Evolutionary conservation across 1,140 invertebrate genomes (phyloP).

Genomic region (Drosophila baimaii): DNA sequence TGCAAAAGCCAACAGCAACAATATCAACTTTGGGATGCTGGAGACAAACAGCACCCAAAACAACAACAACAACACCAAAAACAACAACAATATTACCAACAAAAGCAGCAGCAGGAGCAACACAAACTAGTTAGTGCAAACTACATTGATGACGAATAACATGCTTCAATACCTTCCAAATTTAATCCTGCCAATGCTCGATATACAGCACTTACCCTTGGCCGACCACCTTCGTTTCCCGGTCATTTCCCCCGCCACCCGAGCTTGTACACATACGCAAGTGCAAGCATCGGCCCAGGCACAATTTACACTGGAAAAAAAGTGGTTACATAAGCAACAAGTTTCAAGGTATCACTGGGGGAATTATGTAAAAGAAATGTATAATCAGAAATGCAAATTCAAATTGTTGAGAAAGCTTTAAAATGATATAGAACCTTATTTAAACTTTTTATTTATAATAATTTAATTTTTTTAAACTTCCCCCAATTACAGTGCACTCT

Average conservation of each 20-base stretch:
- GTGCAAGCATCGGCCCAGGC: constrained; percentile 33
- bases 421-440: background rate
- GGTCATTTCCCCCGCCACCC: constrained; percentile 41
- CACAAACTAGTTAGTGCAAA: constrained; percentile 76
- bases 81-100: constrained; percentile 28
- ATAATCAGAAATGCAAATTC: too few species aligned
- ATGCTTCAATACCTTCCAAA: constrained; percentile 83
- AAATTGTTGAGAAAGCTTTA: too few species aligned
- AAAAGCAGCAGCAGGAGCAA: constrained; percentile 42
- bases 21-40: constrained; percentile 19
- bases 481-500: constrained; percentile 18
- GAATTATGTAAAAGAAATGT: too few species aligned
- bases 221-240: constrained; percentile 20
- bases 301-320: constrained; percentile 11
- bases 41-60: constrained; percentile 35
- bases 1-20: constrained; percentile 23
- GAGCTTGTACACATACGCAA: constrained; percentile 21
- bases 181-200: constrained; percentile 77
- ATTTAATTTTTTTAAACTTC: too few species aligned
- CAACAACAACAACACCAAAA: constrained; percentile 12
- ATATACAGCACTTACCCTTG: constrained; percentile 27
- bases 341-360: too few species aligned
- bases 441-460: too few species aligned
- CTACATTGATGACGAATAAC: constrained; percentile 82
- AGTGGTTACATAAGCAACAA: too few species aligned